Conservation (phyloP, 2,888 invertebrate species). For the Embidobia sp. region DNA sequence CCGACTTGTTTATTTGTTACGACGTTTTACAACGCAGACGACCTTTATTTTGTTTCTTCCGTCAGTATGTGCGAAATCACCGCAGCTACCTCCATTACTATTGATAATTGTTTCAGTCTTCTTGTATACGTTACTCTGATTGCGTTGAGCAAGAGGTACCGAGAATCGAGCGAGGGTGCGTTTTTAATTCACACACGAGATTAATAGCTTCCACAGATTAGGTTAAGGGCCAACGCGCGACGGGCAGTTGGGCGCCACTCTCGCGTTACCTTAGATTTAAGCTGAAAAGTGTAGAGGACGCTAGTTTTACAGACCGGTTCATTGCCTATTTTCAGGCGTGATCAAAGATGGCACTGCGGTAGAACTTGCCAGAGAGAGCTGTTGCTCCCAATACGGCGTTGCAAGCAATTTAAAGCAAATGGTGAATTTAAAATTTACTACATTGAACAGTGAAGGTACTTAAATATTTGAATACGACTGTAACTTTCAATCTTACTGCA, state of each 20-base stretch:
- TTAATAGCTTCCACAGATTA: constrained; percentile 72
- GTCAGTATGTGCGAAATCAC: constrained; percentile 72
- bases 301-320: not conserved
- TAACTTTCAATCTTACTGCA: too few species aligned
- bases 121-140: constrained; percentile 63
- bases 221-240: constrained; percentile 70
- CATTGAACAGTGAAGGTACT: too few species aligned
- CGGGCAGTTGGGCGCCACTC: constrained; percentile 67
- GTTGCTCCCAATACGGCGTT: not conserved
- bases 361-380: too few species aligned
- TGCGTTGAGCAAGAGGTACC: not conserved
- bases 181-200: constrained; percentile 70
- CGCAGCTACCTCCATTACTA: constrained; percentile 79
- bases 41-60: constrained; percentile 56
- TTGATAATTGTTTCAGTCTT: constrained; percentile 73
- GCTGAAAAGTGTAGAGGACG: too few species aligned
- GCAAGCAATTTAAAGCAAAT: too few species aligned
- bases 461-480: too few species aligned
- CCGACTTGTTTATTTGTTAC: constrained; percentile 74
- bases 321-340: too few species aligned
- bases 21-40: constrained; percentile 74
- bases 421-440: too few species aligned
- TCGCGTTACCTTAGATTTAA: not conserved
- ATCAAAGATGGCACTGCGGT: too few species aligned
- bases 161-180: constrained; percentile 11